These are phyloP conservation scores for Tragulus kanchil DNA, from an alignment of 2,113 vertebrate genomes.

Conservation along the genomic window DNA sequence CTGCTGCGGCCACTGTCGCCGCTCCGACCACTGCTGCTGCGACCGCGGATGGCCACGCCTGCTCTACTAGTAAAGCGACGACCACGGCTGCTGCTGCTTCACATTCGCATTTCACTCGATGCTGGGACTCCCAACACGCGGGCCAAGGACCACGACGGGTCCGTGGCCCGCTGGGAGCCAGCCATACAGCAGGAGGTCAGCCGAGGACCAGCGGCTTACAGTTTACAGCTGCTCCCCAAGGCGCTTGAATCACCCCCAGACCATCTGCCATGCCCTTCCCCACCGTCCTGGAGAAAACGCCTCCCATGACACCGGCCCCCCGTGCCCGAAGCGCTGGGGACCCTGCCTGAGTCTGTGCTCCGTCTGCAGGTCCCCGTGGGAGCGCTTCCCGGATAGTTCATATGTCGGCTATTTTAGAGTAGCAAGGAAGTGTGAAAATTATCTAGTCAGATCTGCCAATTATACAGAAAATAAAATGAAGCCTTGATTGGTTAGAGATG, in stretches of 20 bases:
- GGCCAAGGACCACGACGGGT: not conserved
- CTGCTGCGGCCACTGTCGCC: accelerated
- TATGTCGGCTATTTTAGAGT: not conserved
- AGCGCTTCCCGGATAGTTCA: not conserved
- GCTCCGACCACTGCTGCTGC: accelerated
- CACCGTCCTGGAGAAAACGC: not conserved
- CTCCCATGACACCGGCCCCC: not conserved
- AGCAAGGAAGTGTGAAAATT: not conserved
- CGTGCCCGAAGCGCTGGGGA: not conserved
- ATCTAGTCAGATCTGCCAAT: not conserved
- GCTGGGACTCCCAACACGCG: not conserved
- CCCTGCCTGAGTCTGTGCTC: not conserved
- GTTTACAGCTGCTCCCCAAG: not conserved
- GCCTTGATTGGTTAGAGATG: not conserved
- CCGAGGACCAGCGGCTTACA: too few relatives aligned
- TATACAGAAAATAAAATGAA: not conserved
- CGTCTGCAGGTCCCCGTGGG: not conserved
- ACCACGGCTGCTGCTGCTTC: not conserved
- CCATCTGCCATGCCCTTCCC: not conserved
- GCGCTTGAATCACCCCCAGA: not conserved
- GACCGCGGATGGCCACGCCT: not conserved
- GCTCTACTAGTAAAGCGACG: not conserved
- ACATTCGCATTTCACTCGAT: not conserved
- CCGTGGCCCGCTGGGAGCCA: not conserved
- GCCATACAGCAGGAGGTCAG: not conserved